phyloP scores from a whole-genome alignment of 2,113 vertebrate species.

The Periophthalmodon schlosseri region DNA sequence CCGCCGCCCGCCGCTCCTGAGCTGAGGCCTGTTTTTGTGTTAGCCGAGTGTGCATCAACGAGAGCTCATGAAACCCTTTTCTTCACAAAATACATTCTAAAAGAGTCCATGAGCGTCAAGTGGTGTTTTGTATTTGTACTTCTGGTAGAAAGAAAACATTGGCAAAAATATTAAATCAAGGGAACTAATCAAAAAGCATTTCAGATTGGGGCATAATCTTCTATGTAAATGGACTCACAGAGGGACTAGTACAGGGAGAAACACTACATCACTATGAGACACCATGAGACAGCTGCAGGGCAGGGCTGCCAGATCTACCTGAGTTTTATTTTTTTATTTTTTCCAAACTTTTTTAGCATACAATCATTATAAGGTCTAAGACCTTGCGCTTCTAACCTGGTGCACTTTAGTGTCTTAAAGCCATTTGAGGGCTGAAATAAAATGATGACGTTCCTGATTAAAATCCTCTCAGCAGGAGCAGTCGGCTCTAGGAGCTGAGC shows the following conservation, averaged over 20 bases:
- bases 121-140: conserved; percentile 61
- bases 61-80: conserved; percentile 59
- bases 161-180: conserved; percentile 35
- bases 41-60: conserved; percentile 33
- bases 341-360: conserved; percentile 76
- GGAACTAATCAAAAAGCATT: conserved; percentile 51
- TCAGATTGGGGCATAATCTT: conserved; percentile 63
- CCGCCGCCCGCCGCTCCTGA: background rate
- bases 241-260: conserved; percentile 63
- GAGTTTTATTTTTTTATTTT: conserved; percentile 76
- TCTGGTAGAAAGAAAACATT: conserved; percentile 28
- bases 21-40: conserved; percentile 16
- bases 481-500: conserved; percentile 74
- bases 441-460: conserved; percentile 37
- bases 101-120: conserved; percentile 62
- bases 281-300: conserved; percentile 72
- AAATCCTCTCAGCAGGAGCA: conserved; percentile 62
- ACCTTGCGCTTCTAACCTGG: conserved; percentile 78
- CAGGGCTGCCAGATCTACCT: conserved; percentile 84
- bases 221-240: conserved; percentile 62
- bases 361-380: conserved; percentile 93
- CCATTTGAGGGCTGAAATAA: conserved; percentile 78
- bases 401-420: conserved; percentile 80
- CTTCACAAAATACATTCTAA: conserved; percentile 79
- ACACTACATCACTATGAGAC: conserved; percentile 78